Evolutionary conservation across 2,113 vertebrate genomes (phyloP), one percentile per base, ranked within the genome.

Genomic region (Eudyptes chrysolophus): DNA sequence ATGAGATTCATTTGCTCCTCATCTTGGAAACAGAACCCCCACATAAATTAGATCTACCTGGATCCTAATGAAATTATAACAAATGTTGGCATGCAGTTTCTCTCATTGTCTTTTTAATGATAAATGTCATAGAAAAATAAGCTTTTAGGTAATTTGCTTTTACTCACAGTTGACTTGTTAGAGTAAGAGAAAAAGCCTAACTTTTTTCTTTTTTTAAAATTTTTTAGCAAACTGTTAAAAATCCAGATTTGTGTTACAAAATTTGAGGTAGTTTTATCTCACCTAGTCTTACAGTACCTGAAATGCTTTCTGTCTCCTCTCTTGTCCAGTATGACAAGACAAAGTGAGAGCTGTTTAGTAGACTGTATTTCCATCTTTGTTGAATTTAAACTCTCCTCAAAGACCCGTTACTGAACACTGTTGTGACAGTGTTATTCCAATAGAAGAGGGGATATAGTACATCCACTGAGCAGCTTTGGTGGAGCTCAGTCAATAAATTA

Each of bases 1-100:
- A 92, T 36, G 36, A 84, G 87, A 94, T 92, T 94, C 32, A 77
- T 85, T 87, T 89, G 42, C 46, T 93, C 40, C 42, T 95, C 74
- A 57, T 40, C 55, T 92, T 88, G 74, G 82, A 97, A 98, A 94
- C 48, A 90, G 87, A 79, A 65, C 60, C 55, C 55, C 60, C 71
- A 40, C 36, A 83, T 79, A 75, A 94, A 95, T 95, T 79, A 83
- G 29, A 88, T 96, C 78, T 90, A 38, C 54, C 81, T 94, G 48
- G 49, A 87, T 88, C 49, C n/a, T 82, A 92, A 88, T 46, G 20
- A 87, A 96, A 93, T 96, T 30, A 16, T 58, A 90, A 83, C 38
- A 84, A 82, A 94, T 42, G 81, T 38, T 84, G 62, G 55, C 70
- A 95, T 81, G 38, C 55, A 61, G 49, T 72, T 86, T 51, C 62